phyloP scores from a whole-genome alignment of 2,113 vertebrate genomes.

The Anoura caudifer region DNA sequence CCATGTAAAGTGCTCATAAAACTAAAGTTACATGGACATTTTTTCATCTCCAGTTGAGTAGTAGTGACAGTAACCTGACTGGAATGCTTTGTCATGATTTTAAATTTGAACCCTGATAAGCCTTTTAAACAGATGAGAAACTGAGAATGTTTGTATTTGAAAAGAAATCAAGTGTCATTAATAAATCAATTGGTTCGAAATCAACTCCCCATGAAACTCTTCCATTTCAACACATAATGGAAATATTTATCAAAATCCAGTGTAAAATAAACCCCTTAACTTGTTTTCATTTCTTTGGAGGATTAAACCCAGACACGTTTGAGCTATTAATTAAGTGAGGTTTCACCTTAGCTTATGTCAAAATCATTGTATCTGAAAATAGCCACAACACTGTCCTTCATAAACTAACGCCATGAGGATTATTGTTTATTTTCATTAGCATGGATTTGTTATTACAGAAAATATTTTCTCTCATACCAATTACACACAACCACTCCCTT shows the following conservation, averaged over 20 bases:
- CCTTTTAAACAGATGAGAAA: background rate
- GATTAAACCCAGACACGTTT: background rate
- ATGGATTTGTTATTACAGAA: constrained; percentile 37
- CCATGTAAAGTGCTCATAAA: background rate
- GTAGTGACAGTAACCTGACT: background rate
- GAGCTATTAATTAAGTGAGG: background rate
- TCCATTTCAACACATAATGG: background rate
- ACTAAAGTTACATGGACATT: background rate
- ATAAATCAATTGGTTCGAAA: constrained; percentile 14
- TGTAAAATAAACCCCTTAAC: background rate
- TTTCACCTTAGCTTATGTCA: constrained; percentile 2
- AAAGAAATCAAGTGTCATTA: background rate
- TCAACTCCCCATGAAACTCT: background rate
- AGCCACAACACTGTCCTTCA: background rate
- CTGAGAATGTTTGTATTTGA: background rate
- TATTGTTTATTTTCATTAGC: constrained; percentile 55
- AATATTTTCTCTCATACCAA: constrained; percentile 5
- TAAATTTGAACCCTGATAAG: background rate
- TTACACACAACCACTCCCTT: background rate
- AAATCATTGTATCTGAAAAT: constrained; percentile 9
- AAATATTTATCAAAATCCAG: constrained; percentile 17
- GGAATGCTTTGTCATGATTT: background rate
- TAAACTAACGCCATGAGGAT: background rate
- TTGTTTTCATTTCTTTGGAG: background rate
- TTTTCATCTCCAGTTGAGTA: background rate